Percentiles rank a stretch among this genome's conserved stretches.
These are phyloP conservation scores for Paedocypris sp. DNA, from an alignment of 2,113 vertebrate genomes.

Conservation along the genomic window DNA sequence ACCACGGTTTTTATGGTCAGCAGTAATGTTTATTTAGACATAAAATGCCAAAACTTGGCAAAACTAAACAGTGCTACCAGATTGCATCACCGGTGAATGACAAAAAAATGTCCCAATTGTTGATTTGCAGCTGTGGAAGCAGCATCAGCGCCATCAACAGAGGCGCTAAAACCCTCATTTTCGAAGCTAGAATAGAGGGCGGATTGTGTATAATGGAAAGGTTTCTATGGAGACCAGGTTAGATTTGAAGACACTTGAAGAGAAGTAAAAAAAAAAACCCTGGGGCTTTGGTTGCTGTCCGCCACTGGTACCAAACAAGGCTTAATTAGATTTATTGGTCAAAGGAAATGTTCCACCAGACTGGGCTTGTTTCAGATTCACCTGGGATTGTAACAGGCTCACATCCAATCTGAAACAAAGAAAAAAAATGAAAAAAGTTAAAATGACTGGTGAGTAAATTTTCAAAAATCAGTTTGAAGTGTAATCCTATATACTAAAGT, in stretches of 20 bases:
- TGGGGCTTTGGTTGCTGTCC: slow-evolving; percentile 21
- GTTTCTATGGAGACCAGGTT: slow-evolving; percentile 36
- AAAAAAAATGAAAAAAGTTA: neutral
- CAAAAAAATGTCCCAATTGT: neutral
- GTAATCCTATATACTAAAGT: too few species aligned
- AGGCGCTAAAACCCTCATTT: neutral
- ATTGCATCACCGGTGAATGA: neutral
- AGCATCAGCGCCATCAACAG: neutral
- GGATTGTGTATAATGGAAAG: slow-evolving; percentile 17
- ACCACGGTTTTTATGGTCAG: too few species aligned
- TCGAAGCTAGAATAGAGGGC: slow-evolving; percentile 1
- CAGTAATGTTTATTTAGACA: too few species aligned
- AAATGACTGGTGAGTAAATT: neutral
- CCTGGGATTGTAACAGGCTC: neutral
- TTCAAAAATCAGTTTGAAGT: too few species aligned
- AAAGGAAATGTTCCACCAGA: slow-evolving; percentile 17
- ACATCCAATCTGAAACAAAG: neutral
- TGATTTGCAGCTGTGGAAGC: neutral
- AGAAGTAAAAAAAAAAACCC: slow-evolving; percentile 9
- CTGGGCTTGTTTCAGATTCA: slow-evolving; percentile 8
- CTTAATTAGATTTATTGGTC: slow-evolving; percentile 31
- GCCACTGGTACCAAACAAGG: slow-evolving; percentile 22
- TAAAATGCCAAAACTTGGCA: too few species aligned
- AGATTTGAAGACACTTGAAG: slow-evolving; percentile 19
- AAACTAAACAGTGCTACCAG: too few species aligned